Evolutionary conservation across 2,888 invertebrate species (phyloP).

Genomic region (Dioctria rufipes): DNA sequence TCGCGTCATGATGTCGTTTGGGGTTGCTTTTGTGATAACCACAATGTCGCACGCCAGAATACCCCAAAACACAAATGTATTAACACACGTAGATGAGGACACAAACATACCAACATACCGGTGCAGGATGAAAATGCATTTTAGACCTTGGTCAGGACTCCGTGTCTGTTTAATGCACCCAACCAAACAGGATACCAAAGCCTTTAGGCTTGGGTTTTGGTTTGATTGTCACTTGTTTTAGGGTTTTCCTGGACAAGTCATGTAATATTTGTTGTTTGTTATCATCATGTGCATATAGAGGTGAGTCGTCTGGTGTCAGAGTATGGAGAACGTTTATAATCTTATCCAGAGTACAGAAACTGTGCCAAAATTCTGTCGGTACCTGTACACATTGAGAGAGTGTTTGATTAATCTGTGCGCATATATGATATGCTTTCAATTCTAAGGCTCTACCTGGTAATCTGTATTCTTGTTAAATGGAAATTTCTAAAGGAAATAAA

Average conservation of each 20-base stretch:
- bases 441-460: no score
- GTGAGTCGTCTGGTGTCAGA: background rate
- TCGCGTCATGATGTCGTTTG: constrained; percentile 59
- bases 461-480: no score
- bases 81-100: constrained; percentile 41
- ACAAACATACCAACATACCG: constrained; percentile 27
- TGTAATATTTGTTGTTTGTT: constrained; percentile 58
- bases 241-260: constrained; percentile 59
- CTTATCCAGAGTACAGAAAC: constrained; percentile 12
- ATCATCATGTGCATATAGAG: constrained; percentile 28
- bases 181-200: constrained; percentile 54
- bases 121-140: constrained; percentile 50
- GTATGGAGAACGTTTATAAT: background rate
- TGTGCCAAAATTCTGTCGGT: constrained; percentile 32
- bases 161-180: constrained; percentile 47
- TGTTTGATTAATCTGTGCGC: constrained; percentile 20
- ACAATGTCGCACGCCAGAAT: constrained; percentile 60
- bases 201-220: constrained; percentile 57
- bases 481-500: no score
- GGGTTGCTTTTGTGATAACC: constrained; percentile 60
- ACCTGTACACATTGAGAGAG: background rate
- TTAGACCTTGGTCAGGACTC: constrained; percentile 42
- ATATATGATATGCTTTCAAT: background rate
- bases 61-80: constrained; percentile 54
- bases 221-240: constrained; percentile 61